These are phyloP conservation scores for Adelphocoris suturalis DNA, from an alignment of 2,888 invertebrate genomes.

Conservation along the genomic window DNA sequence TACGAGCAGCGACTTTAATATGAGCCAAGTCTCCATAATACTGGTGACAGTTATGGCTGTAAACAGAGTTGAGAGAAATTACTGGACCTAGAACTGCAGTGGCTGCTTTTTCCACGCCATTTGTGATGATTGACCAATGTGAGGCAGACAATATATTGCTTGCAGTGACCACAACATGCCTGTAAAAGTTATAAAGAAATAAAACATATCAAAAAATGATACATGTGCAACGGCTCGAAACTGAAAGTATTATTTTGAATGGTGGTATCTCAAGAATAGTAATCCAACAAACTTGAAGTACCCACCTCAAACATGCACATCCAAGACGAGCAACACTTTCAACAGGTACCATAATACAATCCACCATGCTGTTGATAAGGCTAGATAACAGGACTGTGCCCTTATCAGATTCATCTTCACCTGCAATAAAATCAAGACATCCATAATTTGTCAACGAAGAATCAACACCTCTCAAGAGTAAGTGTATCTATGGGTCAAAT, in stretches of 20 bases:
- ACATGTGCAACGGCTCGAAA: background rate
- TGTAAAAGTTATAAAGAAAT: conserved; percentile 76
- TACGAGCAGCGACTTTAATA: conserved; percentile 94
- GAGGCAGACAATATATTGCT: conserved; percentile 89
- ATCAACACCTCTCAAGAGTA: background rate
- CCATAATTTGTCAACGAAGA: background rate
- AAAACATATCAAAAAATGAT: conserved; percentile 15
- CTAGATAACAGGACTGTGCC: conserved; percentile 90
- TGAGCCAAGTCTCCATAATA: conserved; percentile 96
- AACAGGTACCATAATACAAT: conserved; percentile 93
- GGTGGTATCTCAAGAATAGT: background rate
- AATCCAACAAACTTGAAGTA: too few species aligned
- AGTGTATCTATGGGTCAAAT: too few species aligned
- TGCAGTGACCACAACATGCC: conserved; percentile 90
- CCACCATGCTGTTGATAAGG: conserved; percentile 90
- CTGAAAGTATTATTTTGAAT: too few species aligned
- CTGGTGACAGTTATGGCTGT: conserved; percentile 94
- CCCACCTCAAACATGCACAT: conserved; percentile 90
- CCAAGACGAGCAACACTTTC: conserved; percentile 94
- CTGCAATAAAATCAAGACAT: conserved; percentile 70
- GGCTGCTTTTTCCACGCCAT: conserved; percentile 90
- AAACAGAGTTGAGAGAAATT: conserved; percentile 92
- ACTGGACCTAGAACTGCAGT: conserved; percentile 92
- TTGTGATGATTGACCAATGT: conserved; percentile 93
- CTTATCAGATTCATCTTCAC: conserved; percentile 75